phyloP scores from a whole-genome alignment of 2,113 vertebrate species.

The Hypomesus transpacificus region DNA sequence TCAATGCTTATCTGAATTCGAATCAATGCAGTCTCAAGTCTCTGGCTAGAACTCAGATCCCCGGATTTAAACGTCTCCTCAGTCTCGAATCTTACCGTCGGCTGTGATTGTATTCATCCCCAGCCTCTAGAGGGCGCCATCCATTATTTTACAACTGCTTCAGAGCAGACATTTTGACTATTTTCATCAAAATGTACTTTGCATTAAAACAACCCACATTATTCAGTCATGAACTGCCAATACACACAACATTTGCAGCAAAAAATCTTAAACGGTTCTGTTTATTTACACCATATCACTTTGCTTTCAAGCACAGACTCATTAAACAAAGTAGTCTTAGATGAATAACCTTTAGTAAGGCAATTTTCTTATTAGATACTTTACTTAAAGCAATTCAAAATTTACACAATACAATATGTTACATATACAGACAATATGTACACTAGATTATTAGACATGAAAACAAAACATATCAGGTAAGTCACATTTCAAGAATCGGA shows the following conservation, averaged over 20 bases:
- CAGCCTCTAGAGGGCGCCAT: constrained; percentile 40
- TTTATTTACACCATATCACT: constrained; percentile 73
- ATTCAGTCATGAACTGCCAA: not conserved
- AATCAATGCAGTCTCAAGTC: too few species aligned
- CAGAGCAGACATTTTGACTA: not conserved
- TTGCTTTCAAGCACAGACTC: constrained; percentile 65
- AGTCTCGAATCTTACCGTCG: too few species aligned
- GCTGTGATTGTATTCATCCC: not conserved
- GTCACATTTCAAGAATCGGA: constrained; percentile 52
- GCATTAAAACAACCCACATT: not conserved
- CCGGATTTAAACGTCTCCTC: too few species aligned
- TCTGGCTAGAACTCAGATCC: too few species aligned
- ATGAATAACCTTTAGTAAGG: constrained; percentile 59
- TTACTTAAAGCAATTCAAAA: constrained; percentile 83
- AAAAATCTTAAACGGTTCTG: constrained; percentile 56
- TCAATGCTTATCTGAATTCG: too few species aligned
- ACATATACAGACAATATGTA: constrained; percentile 85
- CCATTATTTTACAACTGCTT: not conserved
- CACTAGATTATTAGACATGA: constrained; percentile 74
- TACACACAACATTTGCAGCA: not conserved
- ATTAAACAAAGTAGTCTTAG: constrained; percentile 56
- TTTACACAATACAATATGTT: constrained; percentile 87
- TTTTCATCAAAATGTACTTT: not conserved
- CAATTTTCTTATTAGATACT: constrained; percentile 76
- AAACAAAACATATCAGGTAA: constrained; percentile 68